A percentile compares a stretch with the other conserved stretches of the same genome.
These are phyloP conservation scores for Caenorhabditis imperialis DNA, from an alignment of 2,888 invertebrate genomes.

Conservation along the genomic window DNA sequence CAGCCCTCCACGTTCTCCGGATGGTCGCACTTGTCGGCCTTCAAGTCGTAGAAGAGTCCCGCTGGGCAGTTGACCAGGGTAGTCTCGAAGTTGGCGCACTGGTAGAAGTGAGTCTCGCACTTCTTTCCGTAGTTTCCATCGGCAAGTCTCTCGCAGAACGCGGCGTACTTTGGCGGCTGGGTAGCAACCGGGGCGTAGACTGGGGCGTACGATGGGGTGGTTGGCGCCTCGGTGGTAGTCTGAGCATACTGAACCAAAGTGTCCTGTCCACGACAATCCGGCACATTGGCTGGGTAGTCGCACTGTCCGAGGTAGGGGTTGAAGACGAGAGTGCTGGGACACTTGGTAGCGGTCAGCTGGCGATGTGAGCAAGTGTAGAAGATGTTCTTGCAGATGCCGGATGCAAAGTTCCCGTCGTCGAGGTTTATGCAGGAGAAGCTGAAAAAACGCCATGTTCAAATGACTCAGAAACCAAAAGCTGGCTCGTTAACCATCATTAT, in stretches of 20 bases:
- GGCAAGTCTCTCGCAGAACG: conserved; percentile 53
- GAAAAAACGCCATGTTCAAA: not conserved
- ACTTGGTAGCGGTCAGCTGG: conserved; percentile 19
- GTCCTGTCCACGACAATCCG: conserved; percentile 19
- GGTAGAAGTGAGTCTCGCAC: conserved; percentile 48
- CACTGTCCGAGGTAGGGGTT: conserved; percentile 59
- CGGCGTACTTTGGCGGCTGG: conserved; percentile 13
- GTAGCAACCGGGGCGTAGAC: conserved; percentile 6
- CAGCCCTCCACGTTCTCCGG: conserved; percentile 62
- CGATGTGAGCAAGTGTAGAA: conserved; percentile 56
- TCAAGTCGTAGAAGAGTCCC: conserved; percentile 62
- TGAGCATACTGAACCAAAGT: conserved; percentile 5
- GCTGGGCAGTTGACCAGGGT: conserved; percentile 55
- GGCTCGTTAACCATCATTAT: not conserved
- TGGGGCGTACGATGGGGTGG: not conserved
- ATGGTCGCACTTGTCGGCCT: conserved; percentile 56
- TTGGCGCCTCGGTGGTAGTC: not conserved
- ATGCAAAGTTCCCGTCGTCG: conserved; percentile 52
- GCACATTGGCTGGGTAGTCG: conserved; percentile 47
- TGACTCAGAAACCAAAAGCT: not conserved
- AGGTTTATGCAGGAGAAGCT: conserved; percentile 48
- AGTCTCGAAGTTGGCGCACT: conserved; percentile 49
- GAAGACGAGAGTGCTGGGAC: conserved; percentile 55
- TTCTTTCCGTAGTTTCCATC: conserved; percentile 56
- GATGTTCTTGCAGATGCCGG: conserved; percentile 34